Evolutionary conservation across 1,140 invertebrate genomes (phyloP), one percentile per base, ranked within the genome.

Genomic region (Muscidifurax raptorellus): DNA sequence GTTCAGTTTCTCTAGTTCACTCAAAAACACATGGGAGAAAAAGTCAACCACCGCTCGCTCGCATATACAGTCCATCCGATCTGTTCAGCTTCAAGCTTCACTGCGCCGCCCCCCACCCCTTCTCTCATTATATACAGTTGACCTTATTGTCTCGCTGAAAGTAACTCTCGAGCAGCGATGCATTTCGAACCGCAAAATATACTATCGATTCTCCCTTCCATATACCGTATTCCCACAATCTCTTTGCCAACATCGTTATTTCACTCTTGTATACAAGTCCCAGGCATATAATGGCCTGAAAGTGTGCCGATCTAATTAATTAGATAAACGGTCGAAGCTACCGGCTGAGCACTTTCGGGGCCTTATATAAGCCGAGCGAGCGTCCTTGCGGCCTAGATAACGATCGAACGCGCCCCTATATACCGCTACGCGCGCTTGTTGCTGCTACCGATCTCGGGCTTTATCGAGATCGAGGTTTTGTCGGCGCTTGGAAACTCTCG

Each of bases 241-340:
- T 40, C 36, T 40, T 9, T 40, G 36, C 36, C 36, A 9, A 10
- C 36, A 40, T 40, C 36, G 36, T 40, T 40, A 40, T 40, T 40
- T 40, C 5, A 9, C 36, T 40, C 36, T 40, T 40, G 36, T 40
- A 40, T 40, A 40, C 36, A 40, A 40, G 36, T 40, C 6, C 0
- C 36, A 40, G 36, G 36, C 36, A 9, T 10, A 40, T 40, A 40
- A 40, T 40, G 25, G 25, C 5, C n/a, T 4, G 27, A 79, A 74
- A 79, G 44, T 79, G 30, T 69, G 47, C 67, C 74, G 67, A 84
- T 84, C 76, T 64, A 79, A 84, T 79, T 84, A 84, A 84, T 79
- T 47, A 79, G 82, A 84, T 84, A 84, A 66, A 22, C 67, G 44
- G 0, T 25, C 66, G 44, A 12, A 44, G 82, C 30, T 79, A 79